Conservation (phyloP, 1,140 invertebrate genomes). For the Neodiprion lecontei region DNA sequence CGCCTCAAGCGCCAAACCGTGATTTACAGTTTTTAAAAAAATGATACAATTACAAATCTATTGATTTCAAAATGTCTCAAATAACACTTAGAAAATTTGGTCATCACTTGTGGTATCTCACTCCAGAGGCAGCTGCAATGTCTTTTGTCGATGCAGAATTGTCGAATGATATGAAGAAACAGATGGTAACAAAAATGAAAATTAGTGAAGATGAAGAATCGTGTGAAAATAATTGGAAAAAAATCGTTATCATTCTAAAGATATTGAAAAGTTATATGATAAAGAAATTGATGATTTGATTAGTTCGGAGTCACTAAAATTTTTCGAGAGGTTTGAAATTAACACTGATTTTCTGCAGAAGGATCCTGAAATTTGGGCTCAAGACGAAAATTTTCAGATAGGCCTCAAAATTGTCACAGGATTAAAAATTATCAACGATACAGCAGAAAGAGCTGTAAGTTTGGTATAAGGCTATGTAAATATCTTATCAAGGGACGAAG, state of each 20-base stretch:
- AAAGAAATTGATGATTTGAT: constrained; percentile 14
- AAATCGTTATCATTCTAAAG: background rate
- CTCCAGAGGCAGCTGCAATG: constrained; percentile 28
- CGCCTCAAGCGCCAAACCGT: constrained; percentile 28
- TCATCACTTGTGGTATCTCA: constrained; percentile 36
- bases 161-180: background rate
- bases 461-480: constrained; percentile 10
- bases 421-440: constrained; percentile 20
- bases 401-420: constrained; percentile 9
- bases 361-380: constrained; percentile 13
- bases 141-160: constrained; percentile 31
- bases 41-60: constrained; percentile 24
- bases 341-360: constrained; percentile 17
- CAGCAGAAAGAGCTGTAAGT: constrained; percentile 12
- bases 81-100: constrained; percentile 29
- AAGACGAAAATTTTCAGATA: constrained; percentile 20
- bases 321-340: constrained; percentile 15
- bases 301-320: background rate
- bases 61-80: constrained; percentile 23
- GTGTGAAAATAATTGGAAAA: background rate
- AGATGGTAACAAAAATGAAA: background rate
- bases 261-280: background rate
- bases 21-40: constrained; percentile 33
- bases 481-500: constrained; percentile 4
- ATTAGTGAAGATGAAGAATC: background rate